Base-by-base conservation (phyloP, 2,113 vertebrate genomes). In the Misgurnus anguillicaudatus region DNA sequence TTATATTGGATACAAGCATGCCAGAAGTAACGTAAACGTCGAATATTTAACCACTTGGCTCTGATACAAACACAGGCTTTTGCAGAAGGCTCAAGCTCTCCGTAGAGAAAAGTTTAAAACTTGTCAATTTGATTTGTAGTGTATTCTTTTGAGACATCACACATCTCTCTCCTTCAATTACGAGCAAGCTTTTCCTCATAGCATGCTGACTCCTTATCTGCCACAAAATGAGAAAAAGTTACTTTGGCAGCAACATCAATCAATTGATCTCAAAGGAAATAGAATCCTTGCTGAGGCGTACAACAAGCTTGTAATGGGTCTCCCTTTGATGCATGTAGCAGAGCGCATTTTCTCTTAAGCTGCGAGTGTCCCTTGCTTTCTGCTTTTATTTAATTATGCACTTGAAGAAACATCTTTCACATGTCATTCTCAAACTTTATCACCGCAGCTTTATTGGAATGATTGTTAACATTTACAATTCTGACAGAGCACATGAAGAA, bases 251-350 rank as follows among this genome's bases (percentile, higher is more conserved):
- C 13, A 71, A 60, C 39, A 42, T 73, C 53, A 73, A 61, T 73
- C 55, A 55, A 73, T 14, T 61, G 55, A 73, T 73, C 71, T 58
- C 71, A 61, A 58, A 73, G 71, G 39, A 60, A 60, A 73, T 73
- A n/a, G 53, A 60, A 45, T 73, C 39, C 51, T 73, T 42, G 39
- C 53, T 73, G 71, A 24, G 55, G 13, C 41, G 6, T 24, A 3
- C 55, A 73, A 60, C 39, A 73, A 16, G 38, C 39, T 61, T 24
- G 38, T 60, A 60, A 73, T 61, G 19, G 36, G 16, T 73, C 70
- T 73, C 70, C 51, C 51, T 60, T 73, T 60, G 70, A 73, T 41
- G 70, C 48, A 51, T 8, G 13, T 36, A 36, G 41, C 41, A 21
- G 9, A 57, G 68, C n/a, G 24, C n/a, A 11, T 53, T 70, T 24